Conservation (phyloP, 2,797 vertebrate species). For the Tadarida brasiliensis region DNA sequence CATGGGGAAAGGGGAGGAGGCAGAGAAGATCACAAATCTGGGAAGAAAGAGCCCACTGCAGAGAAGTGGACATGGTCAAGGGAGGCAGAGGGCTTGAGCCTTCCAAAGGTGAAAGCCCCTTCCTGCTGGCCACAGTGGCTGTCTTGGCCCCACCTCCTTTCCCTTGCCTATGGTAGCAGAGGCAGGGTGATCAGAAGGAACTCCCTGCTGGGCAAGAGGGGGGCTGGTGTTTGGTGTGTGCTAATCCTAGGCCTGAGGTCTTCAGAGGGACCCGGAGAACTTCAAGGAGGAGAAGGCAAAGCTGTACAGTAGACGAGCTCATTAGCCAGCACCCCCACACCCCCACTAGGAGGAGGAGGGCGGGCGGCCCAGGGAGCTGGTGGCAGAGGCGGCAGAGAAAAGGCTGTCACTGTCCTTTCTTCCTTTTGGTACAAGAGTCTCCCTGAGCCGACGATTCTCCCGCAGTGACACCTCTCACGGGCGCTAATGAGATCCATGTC, state of each 20-base stretch:
- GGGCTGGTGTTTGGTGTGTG: constrained; percentile 86
- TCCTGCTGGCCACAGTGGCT: constrained; percentile 66
- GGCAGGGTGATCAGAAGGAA: constrained; percentile 90
- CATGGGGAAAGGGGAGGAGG: not conserved
- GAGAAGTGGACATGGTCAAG: constrained; percentile 79
- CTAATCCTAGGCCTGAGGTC: constrained; percentile 89
- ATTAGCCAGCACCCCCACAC: constrained; percentile 90
- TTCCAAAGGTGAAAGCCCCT: constrained; percentile 69
- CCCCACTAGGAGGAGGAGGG: constrained; percentile 88
- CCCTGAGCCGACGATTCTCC: constrained; percentile 88
- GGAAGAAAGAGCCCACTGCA: constrained; percentile 53
- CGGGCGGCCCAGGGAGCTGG: constrained; percentile 83
- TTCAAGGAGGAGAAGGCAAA: constrained; percentile 90
- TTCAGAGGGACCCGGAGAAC: constrained; percentile 90
- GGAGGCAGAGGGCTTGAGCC: constrained; percentile 52
- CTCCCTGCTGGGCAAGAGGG: constrained; percentile 87
- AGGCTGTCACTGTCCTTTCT: constrained; percentile 91
- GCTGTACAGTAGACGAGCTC: constrained; percentile 90
- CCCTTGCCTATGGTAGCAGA: constrained; percentile 85
- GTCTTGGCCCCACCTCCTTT: constrained; percentile 82
- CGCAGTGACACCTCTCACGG: constrained; percentile 90
- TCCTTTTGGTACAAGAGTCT: constrained; percentile 90
- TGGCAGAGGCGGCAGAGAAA: constrained; percentile 80
- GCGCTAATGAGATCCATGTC: constrained; percentile 93
- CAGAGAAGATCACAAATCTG: not conserved